Conservation (phyloP, 2,797 vertebrate species). For the Coreius guichenoti region DNA sequence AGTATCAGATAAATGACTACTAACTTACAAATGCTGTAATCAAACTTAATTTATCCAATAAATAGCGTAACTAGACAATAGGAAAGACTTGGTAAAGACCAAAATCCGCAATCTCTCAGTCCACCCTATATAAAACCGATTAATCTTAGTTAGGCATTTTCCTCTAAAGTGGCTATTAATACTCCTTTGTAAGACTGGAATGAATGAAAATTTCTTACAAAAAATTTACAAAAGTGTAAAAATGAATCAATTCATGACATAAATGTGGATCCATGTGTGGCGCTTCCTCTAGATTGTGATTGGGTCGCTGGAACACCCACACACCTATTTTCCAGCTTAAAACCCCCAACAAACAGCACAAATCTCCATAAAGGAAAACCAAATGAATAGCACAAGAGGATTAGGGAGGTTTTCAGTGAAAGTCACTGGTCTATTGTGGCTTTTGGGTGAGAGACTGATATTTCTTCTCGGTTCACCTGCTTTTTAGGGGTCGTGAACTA, state of each 20-base stretch:
- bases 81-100: not conserved
- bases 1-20: conserved; percentile 20
- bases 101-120: conserved; percentile 1
- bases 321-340: not conserved
- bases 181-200: not conserved
- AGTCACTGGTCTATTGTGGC: conserved; percentile 42
- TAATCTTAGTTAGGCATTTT: conserved; percentile 13
- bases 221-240: not conserved
- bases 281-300: conserved; percentile 22
- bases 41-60: conserved; percentile 12
- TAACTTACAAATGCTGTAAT: conserved; percentile 26
- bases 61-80: not conserved
- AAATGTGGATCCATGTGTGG: conserved; percentile 20
- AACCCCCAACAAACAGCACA: conserved; percentile 43
- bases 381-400: conserved; percentile 54
- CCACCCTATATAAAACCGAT: not conserved
- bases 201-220: no score
- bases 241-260: conserved; percentile 18
- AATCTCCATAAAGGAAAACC: conserved; percentile 54
- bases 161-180: conserved; percentile 32
- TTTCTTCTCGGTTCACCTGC: conserved; percentile 22
- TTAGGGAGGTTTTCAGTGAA: conserved; percentile 50
- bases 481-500: conserved; percentile 57
- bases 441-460: conserved; percentile 42
- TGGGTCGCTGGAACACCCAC: conserved; percentile 17